phyloP scores from a whole-genome alignment of 2,888 invertebrate species.

The Panorpa germanica region DNA sequence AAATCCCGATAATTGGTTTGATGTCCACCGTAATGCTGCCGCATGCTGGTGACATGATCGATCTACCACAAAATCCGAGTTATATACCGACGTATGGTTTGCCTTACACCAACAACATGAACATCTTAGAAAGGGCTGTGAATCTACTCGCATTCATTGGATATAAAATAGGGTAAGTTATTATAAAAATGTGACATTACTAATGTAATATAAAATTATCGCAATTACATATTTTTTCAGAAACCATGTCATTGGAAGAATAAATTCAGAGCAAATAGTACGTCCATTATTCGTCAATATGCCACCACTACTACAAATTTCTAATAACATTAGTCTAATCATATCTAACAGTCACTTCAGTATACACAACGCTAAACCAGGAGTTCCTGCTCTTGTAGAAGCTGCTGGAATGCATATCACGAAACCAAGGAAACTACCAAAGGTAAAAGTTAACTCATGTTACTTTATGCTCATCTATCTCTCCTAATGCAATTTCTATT shows the following conservation, averaged over 20 bases:
- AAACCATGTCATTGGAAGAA: slow-evolving; percentile 18
- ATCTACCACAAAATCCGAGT: slow-evolving; percentile 34
- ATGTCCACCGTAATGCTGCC: slow-evolving; percentile 32
- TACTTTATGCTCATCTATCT: no score
- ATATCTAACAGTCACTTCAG: slow-evolving; percentile 35
- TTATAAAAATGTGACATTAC: no score
- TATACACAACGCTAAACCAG: slow-evolving; percentile 31
- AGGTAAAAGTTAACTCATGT: no score
- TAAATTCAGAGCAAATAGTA: slow-evolving; percentile 26
- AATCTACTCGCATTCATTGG: slow-evolving; percentile 30
- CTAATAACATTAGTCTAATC: slow-evolving; percentile 30
- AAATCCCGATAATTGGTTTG: slow-evolving; percentile 31
- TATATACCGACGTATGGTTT: slow-evolving; percentile 35
- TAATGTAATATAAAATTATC: no score
- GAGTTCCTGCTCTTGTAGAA: slow-evolving; percentile 32
- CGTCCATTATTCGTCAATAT: slow-evolving; percentile 30
- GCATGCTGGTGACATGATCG: slow-evolving; percentile 33
- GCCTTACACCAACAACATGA: slow-evolving; percentile 29
- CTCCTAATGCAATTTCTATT: no score
- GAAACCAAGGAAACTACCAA: slow-evolving; percentile 26
- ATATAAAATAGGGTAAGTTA: no score
- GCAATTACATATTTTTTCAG: no score
- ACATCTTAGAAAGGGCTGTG: slow-evolving; percentile 26
- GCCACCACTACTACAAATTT: slow-evolving; percentile 25
- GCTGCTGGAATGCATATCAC: slow-evolving; percentile 32